Base-by-base conservation (phyloP, 1,140 invertebrate species). In the Microplitis demolitor region DNA sequence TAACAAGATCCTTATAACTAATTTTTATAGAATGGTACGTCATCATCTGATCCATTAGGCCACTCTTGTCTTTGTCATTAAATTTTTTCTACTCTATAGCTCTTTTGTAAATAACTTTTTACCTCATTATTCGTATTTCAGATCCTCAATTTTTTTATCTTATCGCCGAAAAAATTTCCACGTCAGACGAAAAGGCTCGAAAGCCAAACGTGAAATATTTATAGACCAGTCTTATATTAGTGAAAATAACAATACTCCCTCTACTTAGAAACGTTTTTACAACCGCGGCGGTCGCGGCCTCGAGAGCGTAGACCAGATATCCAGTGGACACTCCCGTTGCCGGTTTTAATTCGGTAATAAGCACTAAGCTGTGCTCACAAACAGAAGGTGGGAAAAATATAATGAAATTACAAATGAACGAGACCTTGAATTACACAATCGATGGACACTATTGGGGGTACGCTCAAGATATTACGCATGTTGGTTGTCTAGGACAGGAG, bases 351-450 rank as follows among this genome's bases (percentile, higher is more conserved):
- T 78, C 77, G 77, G 79, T 74, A 79, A 79, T 53, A 63, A 72
- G 61, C 35, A 53, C 61, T 16, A 69, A 75, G 77, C 77, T 78
- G 76, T 78, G 79, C 78, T 77, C 74, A 24, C 24, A 24, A 24
- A 0, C 24, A 24, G 24, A 24, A 24, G 64, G 77, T 73, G 74
- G 77, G 77, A 72, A 74, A 73, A 39, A 70, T 77, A 79, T 78
- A 80, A 80, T 75, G 76, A 74, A 71, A 71, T 74, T 74, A 74
- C 56, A 66, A 70, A 53, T 69, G 77, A 71, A 74, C 54, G 72
- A 74, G 80, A 80, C 81, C 82, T 83, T 83, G 82, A 82, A 83
- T 82, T 81, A 78, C 80, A 80, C 81, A 84, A 84, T 75, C 72
- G 24, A 72, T 74, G 37, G 16, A 61, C n/a, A 60, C 53, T 51